Conservation (phyloP, 1,140 invertebrate species). For the Diploscapter pachys region DNA sequence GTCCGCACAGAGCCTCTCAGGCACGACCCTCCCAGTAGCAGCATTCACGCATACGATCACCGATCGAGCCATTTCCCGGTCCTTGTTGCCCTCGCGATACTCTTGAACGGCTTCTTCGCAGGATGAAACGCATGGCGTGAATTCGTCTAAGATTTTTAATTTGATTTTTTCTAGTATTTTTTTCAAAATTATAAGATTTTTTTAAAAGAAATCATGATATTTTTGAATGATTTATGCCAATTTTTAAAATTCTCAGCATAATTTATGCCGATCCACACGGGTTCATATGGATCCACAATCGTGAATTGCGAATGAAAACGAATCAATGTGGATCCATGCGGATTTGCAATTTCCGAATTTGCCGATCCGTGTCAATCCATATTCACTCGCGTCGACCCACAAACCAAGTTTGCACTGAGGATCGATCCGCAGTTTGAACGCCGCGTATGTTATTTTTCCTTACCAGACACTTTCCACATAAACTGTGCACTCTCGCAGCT, state of each 20-base stretch:
- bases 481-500: conserved; percentile 44
- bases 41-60: conserved; percentile 51
- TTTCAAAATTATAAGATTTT: no score
- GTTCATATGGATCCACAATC: not conserved
- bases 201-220: no score
- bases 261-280: not conserved
- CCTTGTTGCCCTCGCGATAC: not conserved
- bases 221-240: not conserved
- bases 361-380: no score
- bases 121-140: conserved; percentile 45
- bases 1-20: conserved; percentile 50
- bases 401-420: not conserved
- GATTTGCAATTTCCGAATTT: no score
- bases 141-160: conserved; percentile 32
- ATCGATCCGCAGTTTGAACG: not conserved
- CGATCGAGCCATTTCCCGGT: conserved; percentile 22
- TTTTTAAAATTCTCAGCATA: not conserved
- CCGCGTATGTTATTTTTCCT: not conserved
- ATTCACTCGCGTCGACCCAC: not conserved
- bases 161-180: no score
- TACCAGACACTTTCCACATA: conserved; percentile 45
- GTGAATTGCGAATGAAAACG: no score
- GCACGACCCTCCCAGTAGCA: conserved; percentile 44
- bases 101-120: conserved; percentile 41
- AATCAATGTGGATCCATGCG: no score